Conservation (phyloP, 1,140 invertebrate genomes). For the Sycobia sp. region DNA sequence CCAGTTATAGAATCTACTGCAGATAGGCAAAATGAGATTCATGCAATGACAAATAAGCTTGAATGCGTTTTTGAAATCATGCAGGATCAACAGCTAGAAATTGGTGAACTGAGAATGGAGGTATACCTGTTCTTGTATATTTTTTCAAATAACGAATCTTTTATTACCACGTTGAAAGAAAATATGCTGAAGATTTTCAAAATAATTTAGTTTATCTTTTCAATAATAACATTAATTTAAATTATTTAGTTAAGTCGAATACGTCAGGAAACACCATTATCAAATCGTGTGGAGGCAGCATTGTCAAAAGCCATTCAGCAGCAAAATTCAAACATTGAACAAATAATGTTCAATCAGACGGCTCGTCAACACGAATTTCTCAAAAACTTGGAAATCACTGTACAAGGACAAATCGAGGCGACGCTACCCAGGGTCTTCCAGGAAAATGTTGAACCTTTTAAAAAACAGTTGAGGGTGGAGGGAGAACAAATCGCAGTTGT, state of each 20-base stretch:
- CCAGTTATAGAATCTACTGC: conserved; percentile 6
- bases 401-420: conserved; percentile 70
- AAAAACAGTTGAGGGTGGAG: conserved; percentile 74
- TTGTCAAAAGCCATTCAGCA: conserved; percentile 52
- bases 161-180: too few relatives aligned
- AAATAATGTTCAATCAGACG: conserved; percentile 60
- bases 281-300: conserved; percentile 48
- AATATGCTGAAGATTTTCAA: too few relatives aligned
- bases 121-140: conserved; percentile 40
- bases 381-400: conserved; percentile 69
- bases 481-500: conserved; percentile 76
- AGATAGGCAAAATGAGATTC: conserved; percentile 38
- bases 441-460: conserved; percentile 73
- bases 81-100: conserved; percentile 50
- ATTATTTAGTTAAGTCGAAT: conserved; percentile 39
- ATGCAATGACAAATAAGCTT: conserved; percentile 48
- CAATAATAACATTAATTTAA: too few relatives aligned
- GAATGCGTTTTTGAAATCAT: conserved; percentile 48
- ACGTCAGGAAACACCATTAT: conserved; percentile 52
- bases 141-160: not conserved
- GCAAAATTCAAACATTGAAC: conserved; percentile 54
- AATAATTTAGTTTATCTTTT: not conserved
- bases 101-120: conserved; percentile 53
- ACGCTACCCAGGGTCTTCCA: conserved; percentile 67
- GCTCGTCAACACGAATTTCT: conserved; percentile 60